These are phyloP conservation scores for Thera obeliscata DNA, from an alignment of 2,888 invertebrate genomes.

Conservation along the genomic window DNA sequence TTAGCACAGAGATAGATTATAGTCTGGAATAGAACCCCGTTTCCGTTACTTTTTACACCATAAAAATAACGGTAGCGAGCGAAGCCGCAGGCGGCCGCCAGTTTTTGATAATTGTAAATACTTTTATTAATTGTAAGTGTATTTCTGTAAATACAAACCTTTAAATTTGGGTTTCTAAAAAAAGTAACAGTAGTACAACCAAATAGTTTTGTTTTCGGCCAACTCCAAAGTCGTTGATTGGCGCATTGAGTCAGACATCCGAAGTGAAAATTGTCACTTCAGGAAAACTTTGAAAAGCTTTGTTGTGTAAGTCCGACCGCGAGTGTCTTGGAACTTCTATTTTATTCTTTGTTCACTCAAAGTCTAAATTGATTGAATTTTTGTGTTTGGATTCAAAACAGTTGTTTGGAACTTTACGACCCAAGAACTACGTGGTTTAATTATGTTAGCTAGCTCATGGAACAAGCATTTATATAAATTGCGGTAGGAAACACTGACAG, in stretches of 20 bases:
- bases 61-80: no score
- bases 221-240: conserved; percentile 31
- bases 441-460: no score
- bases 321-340: conserved; percentile 37
- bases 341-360: conserved; percentile 34
- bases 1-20: no score
- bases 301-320: conserved; percentile 45
- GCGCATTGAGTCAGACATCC: conserved; percentile 24
- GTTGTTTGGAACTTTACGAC: conserved; percentile 9
- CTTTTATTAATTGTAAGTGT: no score
- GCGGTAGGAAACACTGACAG: no score
- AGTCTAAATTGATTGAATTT: conserved; percentile 31
- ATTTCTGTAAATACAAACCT: no score
- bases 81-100: no score
- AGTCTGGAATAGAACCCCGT: no score
- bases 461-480: no score
- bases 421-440: background rate
- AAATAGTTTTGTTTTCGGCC: background rate
- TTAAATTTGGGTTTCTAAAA: background rate
- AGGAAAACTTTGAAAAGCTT: conserved; percentile 41
- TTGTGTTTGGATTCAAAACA: conserved; percentile 26
- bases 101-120: no score
- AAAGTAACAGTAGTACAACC: no score
- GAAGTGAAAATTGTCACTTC: conserved; percentile 29
- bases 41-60: no score